A percentile compares a stretch with the other conserved stretches of the same genome.
Evolutionary conservation across 2,888 invertebrate genomes (phyloP).

Genomic region (Chloromyia formosa): DNA sequence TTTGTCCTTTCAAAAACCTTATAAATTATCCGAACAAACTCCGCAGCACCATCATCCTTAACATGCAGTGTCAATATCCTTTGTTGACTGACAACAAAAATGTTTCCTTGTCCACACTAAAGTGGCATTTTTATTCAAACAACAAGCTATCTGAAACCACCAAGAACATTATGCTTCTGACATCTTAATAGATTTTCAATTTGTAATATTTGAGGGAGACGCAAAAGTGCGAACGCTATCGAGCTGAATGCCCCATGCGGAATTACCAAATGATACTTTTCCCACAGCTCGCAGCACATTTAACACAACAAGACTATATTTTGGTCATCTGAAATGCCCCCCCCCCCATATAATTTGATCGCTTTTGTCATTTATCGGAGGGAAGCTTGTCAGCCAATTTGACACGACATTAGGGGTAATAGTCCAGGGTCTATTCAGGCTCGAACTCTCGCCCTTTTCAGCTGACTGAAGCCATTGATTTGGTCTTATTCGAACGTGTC

Average conservation of each 20-base stretch:
- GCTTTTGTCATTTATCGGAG: constrained; percentile 6
- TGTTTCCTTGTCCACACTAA: too few species aligned
- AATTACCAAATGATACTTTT: background rate
- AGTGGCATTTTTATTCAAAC: too few species aligned
- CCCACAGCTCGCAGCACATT: background rate
- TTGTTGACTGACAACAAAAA: too few species aligned
- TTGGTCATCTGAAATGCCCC: background rate
- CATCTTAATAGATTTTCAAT: constrained; percentile 26
- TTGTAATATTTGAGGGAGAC: constrained; percentile 13
- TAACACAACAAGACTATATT: background rate
- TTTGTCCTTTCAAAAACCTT: too few species aligned
- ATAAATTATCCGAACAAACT: too few species aligned
- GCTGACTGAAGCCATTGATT: too few species aligned
- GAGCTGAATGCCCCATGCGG: constrained; percentile 7
- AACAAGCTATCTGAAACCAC: too few species aligned
- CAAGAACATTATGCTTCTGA: constrained; percentile 1
- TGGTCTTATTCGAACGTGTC: constrained; percentile 47
- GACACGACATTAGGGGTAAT: constrained; percentile 1
- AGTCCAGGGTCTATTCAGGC: background rate
- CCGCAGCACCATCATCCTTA: too few species aligned
- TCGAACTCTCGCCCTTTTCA: background rate
- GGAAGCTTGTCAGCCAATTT: constrained; percentile 35
- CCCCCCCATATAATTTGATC: background rate
- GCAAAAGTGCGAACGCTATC: constrained; percentile 11
- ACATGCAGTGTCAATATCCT: too few species aligned